Percentiles rank a stretch among this genome's conserved stretches.
These are phyloP conservation scores for Glyphotaelius pellucidus DNA, from an alignment of 2,888 invertebrate species.

Conservation along the genomic window DNA sequence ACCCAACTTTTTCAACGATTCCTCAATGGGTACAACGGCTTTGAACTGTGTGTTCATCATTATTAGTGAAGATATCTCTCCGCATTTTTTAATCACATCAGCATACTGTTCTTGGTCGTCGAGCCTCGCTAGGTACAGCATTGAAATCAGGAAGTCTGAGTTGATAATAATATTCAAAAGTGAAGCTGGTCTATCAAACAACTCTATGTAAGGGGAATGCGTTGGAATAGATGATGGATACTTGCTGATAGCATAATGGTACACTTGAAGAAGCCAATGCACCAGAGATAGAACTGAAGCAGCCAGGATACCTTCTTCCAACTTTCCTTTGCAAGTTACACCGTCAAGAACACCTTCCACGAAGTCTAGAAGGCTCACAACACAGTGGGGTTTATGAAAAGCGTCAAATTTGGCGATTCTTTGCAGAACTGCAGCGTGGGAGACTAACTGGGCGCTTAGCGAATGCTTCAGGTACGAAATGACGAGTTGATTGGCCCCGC, in stretches of 20 bases:
- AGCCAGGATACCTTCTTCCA: constrained; percentile 92
- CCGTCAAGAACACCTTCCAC: constrained; percentile 83
- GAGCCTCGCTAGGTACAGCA: constrained; percentile 89
- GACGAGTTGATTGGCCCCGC: constrained; percentile 93
- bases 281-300: constrained; percentile 89
- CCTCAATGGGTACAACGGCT: constrained; percentile 78
- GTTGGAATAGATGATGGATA: constrained; percentile 72
- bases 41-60: constrained; percentile 79
- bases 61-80: constrained; percentile 82
- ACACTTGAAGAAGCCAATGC: constrained; percentile 89
- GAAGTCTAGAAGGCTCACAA: constrained; percentile 90
- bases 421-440: constrained; percentile 92
- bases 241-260: constrained; percentile 76
- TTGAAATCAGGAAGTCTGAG: constrained; percentile 87
- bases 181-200: constrained; percentile 83
- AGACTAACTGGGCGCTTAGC: constrained; percentile 92
- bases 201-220: constrained; percentile 77
- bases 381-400: constrained; percentile 91
- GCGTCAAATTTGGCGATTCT: constrained; percentile 93
- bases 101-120: constrained; percentile 84
- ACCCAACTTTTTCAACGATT: constrained; percentile 79
- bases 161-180: constrained; percentile 83
- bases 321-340: constrained; percentile 85
- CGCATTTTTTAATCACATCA: constrained; percentile 85
- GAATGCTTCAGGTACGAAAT: constrained; percentile 96